Conservation (phyloP, 2,113 vertebrate genomes). For the Chauna torquata region DNA sequence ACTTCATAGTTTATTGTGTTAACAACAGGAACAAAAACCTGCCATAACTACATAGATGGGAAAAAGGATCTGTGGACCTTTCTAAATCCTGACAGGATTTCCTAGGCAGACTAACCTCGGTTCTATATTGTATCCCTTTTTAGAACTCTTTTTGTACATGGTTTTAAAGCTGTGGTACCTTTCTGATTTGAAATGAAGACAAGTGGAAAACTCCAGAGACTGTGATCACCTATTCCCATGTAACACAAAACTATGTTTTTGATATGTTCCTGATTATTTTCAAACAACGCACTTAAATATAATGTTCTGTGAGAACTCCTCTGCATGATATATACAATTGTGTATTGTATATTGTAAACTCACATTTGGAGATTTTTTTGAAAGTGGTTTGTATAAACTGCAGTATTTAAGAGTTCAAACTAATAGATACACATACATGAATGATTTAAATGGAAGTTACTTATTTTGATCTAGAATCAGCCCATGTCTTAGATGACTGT, state of each 20-base stretch:
- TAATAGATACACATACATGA: rapidly evolving
- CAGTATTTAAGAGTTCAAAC: background rate
- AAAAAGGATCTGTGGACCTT: background rate
- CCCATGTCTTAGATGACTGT: background rate
- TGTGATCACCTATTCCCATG: background rate
- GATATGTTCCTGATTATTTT: background rate
- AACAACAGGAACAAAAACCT: background rate
- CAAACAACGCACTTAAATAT: background rate
- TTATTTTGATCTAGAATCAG: background rate
- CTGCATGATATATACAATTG: background rate
- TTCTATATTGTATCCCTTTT: background rate
- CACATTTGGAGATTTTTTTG: background rate
- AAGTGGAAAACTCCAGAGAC: background rate
- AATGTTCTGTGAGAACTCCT: background rate
- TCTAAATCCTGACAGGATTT: background rate
- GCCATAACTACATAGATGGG: background rate
- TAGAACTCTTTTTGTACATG: background rate
- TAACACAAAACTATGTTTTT: background rate
- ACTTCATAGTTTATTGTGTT: background rate
- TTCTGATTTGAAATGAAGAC: background rate
- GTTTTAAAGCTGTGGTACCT: background rate
- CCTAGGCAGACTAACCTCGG: background rate
- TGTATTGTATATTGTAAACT: background rate
- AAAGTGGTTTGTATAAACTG: background rate
- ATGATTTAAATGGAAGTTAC: background rate